Percentiles rank a stretch among this genome's conserved stretches.
Evolutionary conservation across 2,888 invertebrate genomes (phyloP).

Genomic region (Pinctada fucata): DNA sequence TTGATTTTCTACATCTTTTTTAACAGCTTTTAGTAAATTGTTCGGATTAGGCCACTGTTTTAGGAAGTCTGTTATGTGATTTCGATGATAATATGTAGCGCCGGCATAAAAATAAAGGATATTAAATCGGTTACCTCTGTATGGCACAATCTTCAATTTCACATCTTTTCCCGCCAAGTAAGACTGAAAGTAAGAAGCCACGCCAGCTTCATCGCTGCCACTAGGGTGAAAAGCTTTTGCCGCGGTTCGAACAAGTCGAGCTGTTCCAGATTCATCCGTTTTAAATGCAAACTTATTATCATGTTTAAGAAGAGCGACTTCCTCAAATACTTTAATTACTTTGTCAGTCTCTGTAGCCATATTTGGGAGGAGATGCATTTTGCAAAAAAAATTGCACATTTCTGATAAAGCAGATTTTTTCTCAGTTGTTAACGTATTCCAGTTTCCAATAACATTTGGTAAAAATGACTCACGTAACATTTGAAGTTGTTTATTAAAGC

Average conservation of each 20-base stretch:
- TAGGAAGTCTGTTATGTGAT: slow-evolving; percentile 25
- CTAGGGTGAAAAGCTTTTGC: slow-evolving; percentile 26
- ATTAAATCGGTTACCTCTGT: slow-evolving; percentile 33
- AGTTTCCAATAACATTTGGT: slow-evolving; percentile 23
- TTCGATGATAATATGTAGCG: slow-evolving; percentile 20
- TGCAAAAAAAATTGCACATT: slow-evolving; percentile 31
- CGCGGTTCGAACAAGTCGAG: slow-evolving; percentile 18
- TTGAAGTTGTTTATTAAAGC: slow-evolving; percentile 17
- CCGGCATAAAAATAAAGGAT: slow-evolving; percentile 33
- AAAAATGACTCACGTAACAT: slow-evolving; percentile 9
- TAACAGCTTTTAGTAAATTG: slow-evolving; percentile 24
- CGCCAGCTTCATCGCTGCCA: slow-evolving; percentile 37
- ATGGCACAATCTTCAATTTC: slow-evolving; percentile 18
- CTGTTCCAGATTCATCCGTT: slow-evolving; percentile 19
- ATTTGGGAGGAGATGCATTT: slow-evolving; percentile 38
- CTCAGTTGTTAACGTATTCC: slow-evolving; percentile 15
- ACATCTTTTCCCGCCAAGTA: not conserved
- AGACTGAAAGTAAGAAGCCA: slow-evolving; percentile 20
- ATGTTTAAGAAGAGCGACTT: not conserved
- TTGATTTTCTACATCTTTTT: slow-evolving; percentile 19
- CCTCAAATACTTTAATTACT: slow-evolving; percentile 25
- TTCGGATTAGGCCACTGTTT: slow-evolving; percentile 29
- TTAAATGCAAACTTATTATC: slow-evolving; percentile 24
- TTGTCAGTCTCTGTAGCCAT: slow-evolving; percentile 35
- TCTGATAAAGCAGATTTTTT: not conserved